Conservation (phyloP, 2,888 invertebrate species). For the Plagodis pulveraria region DNA sequence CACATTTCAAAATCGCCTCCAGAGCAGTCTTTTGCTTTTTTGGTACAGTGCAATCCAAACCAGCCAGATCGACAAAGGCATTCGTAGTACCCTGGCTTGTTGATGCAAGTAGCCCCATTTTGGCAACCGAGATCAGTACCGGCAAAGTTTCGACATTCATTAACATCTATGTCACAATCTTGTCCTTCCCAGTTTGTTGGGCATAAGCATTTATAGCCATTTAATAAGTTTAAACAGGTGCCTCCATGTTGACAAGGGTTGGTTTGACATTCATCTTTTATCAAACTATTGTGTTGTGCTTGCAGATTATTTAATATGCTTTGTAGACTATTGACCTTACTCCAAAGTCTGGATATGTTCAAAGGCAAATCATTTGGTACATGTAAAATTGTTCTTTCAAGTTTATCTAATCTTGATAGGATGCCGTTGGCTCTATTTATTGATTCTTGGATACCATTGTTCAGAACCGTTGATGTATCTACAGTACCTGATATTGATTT, state of each 20-base stretch:
- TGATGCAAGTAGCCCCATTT: constrained; percentile 94
- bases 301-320: constrained; percentile 74
- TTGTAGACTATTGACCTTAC: constrained; percentile 57
- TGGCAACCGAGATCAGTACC: constrained; percentile 97
- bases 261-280: constrained; percentile 87
- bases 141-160: constrained; percentile 92
- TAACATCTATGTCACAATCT: constrained; percentile 91
- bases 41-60: constrained; percentile 93
- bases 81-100: constrained; percentile 92
- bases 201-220: constrained; percentile 91
- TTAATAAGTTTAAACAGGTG: constrained; percentile 89
- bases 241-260: constrained; percentile 94
- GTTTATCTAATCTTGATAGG: constrained; percentile 54
- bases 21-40: constrained; percentile 89
- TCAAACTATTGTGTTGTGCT: constrained; percentile 68
- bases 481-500: constrained; percentile 52
- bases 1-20: constrained; percentile 91
- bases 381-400: constrained; percentile 52
- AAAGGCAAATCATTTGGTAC: constrained; percentile 42
- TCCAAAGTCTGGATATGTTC: constrained; percentile 57
- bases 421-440: constrained; percentile 50
- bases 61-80: constrained; percentile 92
- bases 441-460: constrained; percentile 41
- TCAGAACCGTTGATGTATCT: constrained; percentile 29
- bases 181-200: constrained; percentile 89